Evolutionary conservation across 2,888 invertebrate species (phyloP), one percentile per base, ranked within the genome.

Genomic region (Eristalinus sepulchralis): DNA sequence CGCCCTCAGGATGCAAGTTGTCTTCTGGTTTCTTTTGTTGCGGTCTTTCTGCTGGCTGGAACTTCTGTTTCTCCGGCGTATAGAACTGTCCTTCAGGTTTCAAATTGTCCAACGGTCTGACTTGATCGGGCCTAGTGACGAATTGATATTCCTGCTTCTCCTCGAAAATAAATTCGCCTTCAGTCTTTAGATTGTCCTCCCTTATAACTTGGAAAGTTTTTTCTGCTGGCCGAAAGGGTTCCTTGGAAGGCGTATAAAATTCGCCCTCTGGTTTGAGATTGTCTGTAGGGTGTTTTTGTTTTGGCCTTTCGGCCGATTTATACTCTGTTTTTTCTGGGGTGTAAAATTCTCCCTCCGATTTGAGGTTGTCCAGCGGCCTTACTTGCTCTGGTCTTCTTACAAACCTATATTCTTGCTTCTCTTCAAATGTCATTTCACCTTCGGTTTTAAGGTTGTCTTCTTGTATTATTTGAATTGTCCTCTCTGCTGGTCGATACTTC

Each of bases 221-320:
- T 86, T 94, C 94, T 13, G 91, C 94, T 1, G 93, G 93, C 0
- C 89, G 88, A 31, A 88, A 90, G 10, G 88, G 84, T 1, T 85
- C 79, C 27, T 90, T 89, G 0, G 90, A 89, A 0, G 93, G 92
- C 31, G 90, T 86, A 62, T 93, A 92, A 89, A 95, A 95, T 57
- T 95, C 94, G 33, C 94, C 94, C 90, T 94, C 94, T 1, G 93
- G 93, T 82, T 90, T 91, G 0, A 95, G 91, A 89, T 95, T 95
- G 88, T 95, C 95, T 36, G 88, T 85, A 0, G 93, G 94, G 11
- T 27, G 24, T 22, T 24, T 57, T 9, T 27, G 93, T 95, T 89
- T 89, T 93, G 94, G 90, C 94, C 94, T 80, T 36, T 90, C 90
- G 0, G 36, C 71, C 20, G 71, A 76, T 17, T 82, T 91, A 86